phyloP scores from a whole-genome alignment of 2,113 vertebrate genomes.

The Origma solitaria region DNA sequence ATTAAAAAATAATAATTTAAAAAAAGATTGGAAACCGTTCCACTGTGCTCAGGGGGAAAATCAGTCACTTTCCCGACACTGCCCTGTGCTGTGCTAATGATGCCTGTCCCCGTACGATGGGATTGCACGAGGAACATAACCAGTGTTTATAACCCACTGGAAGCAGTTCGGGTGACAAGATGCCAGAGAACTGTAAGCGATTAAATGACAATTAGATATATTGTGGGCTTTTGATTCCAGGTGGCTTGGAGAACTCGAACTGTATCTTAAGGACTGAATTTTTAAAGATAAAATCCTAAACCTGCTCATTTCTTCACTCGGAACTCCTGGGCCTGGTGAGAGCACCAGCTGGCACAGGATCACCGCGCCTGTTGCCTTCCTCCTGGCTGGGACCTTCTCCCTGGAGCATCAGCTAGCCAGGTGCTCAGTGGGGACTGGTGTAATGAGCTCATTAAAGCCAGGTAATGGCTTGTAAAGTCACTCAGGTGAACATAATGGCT shows the following conservation, averaged over 20 bases:
- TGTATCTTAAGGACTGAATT: not conserved
- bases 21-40: not conserved
- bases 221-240: not conserved
- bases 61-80: too few relatives aligned
- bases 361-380: not conserved
- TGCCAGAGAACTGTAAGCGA: not conserved
- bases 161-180: not conserved
- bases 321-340: not conserved
- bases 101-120: not conserved
- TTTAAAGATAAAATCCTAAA: not conserved
- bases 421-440: constrained; percentile 64
- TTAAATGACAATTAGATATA: not conserved
- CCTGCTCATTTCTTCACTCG: not conserved
- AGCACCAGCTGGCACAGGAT: not conserved
- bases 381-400: not conserved
- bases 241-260: not conserved
- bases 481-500: constrained; percentile 65
- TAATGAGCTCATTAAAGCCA: constrained; percentile 93
- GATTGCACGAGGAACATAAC: not conserved
- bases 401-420: not conserved
- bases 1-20: not conserved
- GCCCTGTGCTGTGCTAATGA: not conserved
- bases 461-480: constrained; percentile 87
- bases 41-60: not conserved
- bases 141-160: not conserved